Base-by-base conservation (phyloP, 2,113 vertebrate species). In the Gyps fulvus region DNA sequence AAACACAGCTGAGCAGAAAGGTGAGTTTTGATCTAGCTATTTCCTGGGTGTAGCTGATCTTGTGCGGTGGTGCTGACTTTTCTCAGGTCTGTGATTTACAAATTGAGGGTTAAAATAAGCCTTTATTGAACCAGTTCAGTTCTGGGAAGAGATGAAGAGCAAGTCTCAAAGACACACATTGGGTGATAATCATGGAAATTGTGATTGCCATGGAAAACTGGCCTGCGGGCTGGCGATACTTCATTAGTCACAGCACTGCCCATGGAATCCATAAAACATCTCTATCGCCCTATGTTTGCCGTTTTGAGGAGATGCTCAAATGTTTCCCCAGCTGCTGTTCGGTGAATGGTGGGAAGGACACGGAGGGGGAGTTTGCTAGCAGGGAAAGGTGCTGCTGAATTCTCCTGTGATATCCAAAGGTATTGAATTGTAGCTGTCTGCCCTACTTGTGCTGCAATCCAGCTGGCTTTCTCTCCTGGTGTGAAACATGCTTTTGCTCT, bases 371-470 rank as follows among this genome's bases (percentile, higher is more conserved):
- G 15, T 32, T 2, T 89, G 70, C 16, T 72, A 21, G 70, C 6
- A 31, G 32, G 57, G 49, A 80, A 70, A 54, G 31, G 31, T 58
- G 54, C 13, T 59, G 55, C 43, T 55, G 70, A 87, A 17, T 49
- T 40, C 8, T 42, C 52, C 34, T 18, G 10, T n/a, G 32, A 78
- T 61, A 87, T 9, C 42, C 29, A 38, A 47, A 62, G 20, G n/a
- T 14, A 17, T 13, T 89, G 34, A 49, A 32, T 4, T 1, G 2
- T 2, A 74, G 63, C 16, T 29, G 10, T 40, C 54, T 77, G 50
- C 36, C 19, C 16, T 80, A 34, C 52, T 66, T 0, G 0, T 86
- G 58, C 40, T 55, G 26, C 11, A 45, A 0, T 43, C 34, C 16
- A 32, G 11, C 23, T 74, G 45, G 7, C 2, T 27, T 58, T 65